Evolutionary conservation across 1,140 invertebrate genomes (phyloP).

Genomic region (Cyrtorhinus lividipennis): DNA sequence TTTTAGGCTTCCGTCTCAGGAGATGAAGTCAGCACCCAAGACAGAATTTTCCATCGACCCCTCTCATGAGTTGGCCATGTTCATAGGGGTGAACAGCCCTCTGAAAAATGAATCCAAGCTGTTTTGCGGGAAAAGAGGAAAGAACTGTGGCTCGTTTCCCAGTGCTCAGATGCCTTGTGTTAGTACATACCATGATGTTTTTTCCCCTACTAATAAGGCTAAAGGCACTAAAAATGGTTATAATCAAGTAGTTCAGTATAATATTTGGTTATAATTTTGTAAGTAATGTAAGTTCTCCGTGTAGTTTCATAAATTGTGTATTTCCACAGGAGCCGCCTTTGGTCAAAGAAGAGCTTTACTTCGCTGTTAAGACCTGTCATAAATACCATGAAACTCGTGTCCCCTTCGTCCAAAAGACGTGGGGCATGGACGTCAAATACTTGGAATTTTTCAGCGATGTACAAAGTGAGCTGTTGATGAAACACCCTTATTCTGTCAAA

Average conservation of each 20-base stretch:
- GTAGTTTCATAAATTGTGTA: too few species aligned
- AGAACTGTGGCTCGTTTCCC: conserved; percentile 51
- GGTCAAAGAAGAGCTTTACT: conserved; percentile 45
- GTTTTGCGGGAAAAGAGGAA: conserved; percentile 38
- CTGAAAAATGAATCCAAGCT: conserved; percentile 19
- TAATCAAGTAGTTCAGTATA: too few species aligned
- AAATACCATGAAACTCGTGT: conserved; percentile 64
- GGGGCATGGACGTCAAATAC: conserved; percentile 50
- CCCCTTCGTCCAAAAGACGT: conserved; percentile 60
- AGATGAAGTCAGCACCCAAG: too few species aligned
- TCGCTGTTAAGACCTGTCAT: conserved; percentile 76
- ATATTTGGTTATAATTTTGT: too few species aligned
- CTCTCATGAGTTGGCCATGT: conserved; percentile 62
- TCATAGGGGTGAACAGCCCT: conserved; percentile 35
- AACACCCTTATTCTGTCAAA: too few species aligned
- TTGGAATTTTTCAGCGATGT: conserved; percentile 67
- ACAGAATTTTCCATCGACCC: conserved; percentile 71
- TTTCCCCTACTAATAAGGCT: too few species aligned
- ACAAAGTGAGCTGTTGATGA: too few species aligned
- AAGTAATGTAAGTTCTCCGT: too few species aligned
- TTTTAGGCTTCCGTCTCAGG: conserved; percentile 23
- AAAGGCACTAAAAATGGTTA: too few species aligned
- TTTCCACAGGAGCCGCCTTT: conserved; percentile 42
- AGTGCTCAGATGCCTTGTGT: conserved; percentile 46
- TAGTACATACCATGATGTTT: too few species aligned